Percentiles rank a stretch among this genome's conserved stretches.
These are phyloP conservation scores for Anoplophora glabripennis DNA, from an alignment of 1,140 invertebrate genomes.

Conservation along the genomic window DNA sequence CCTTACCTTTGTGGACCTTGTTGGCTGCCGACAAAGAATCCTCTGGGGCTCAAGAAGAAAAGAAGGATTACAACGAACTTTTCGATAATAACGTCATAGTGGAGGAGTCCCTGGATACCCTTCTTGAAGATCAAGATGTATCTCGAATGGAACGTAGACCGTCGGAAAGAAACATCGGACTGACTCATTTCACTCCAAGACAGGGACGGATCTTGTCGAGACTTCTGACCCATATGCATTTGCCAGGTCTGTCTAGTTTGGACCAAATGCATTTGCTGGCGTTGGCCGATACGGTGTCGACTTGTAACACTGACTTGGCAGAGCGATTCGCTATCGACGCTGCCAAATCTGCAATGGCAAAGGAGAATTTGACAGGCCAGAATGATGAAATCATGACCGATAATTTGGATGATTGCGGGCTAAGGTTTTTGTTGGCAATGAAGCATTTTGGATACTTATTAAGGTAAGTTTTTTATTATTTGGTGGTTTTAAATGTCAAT, in stretches of 20 bases:
- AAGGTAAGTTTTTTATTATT: conserved; percentile 38
- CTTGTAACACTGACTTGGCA: conserved; percentile 82
- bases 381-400: conserved; percentile 68
- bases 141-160: conserved; percentile 54
- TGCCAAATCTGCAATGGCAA: conserved; percentile 66
- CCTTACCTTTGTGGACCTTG: conserved; percentile 92
- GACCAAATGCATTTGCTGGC: conserved; percentile 99
- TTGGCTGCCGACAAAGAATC: conserved; percentile 83
- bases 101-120: conserved; percentile 80
- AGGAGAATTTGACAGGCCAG: conserved; percentile 65
- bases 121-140: conserved; percentile 65
- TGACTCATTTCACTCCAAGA: conserved; percentile 79
- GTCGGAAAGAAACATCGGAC: conserved; percentile 49
- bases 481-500: not conserved
- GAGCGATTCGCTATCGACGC: conserved; percentile 79
- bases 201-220: conserved; percentile 80
- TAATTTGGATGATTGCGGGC: conserved; percentile 94
- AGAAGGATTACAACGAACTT: conserved; percentile 78
- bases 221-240: conserved; percentile 90
- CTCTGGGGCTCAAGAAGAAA: conserved; percentile 42
- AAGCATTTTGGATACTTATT: conserved; percentile 96
- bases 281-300: conserved; percentile 95
- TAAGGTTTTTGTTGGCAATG: conserved; percentile 94
- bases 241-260: conserved; percentile 93
- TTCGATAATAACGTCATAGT: conserved; percentile 75